phyloP scores from a whole-genome alignment of 1,140 invertebrate genomes.

The Drosophila mojavensis region DNA sequence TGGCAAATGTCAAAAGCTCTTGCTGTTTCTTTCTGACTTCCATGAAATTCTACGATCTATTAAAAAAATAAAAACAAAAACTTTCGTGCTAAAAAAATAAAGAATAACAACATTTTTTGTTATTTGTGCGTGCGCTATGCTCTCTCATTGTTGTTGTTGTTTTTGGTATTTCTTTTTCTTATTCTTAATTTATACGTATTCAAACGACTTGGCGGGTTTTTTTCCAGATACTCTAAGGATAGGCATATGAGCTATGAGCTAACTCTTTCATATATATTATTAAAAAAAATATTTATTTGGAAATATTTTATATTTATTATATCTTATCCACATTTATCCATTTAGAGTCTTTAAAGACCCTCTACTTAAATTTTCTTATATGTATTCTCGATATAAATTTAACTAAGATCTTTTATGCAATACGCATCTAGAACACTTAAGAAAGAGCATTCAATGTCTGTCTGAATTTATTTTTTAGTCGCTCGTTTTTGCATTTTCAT shows the following conservation, averaged over 20 bases:
- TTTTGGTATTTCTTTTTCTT: background rate
- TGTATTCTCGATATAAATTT: too few species aligned
- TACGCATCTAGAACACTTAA: too few species aligned
- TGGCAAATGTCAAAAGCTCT: conserved; percentile 14
- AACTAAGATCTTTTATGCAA: too few species aligned
- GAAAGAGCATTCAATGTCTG: background rate
- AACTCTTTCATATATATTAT: too few species aligned
- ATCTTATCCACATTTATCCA: too few species aligned
- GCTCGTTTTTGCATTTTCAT: conserved; percentile 2
- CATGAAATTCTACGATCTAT: conserved; percentile 41
- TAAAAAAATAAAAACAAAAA: conserved; percentile 22
- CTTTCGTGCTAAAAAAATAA: conserved; percentile 28
- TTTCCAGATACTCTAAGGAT: background rate
- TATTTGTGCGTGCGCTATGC: conserved; percentile 40
- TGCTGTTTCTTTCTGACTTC: conserved; percentile 8
- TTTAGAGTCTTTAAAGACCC: too few species aligned
- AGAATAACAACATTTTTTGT: conserved; percentile 24
- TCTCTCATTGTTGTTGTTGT: background rate
- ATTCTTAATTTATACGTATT: conserved; percentile 43
- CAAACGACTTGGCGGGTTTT: conserved; percentile 14
- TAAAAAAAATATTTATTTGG: too few species aligned
- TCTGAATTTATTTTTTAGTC: background rate
- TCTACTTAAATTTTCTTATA: too few species aligned
- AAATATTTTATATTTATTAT: too few species aligned
- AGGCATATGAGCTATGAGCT: background rate